Evolutionary conservation across 2,797 vertebrate species (phyloP).

Genomic region (Arctocebus calabarensis): DNA sequence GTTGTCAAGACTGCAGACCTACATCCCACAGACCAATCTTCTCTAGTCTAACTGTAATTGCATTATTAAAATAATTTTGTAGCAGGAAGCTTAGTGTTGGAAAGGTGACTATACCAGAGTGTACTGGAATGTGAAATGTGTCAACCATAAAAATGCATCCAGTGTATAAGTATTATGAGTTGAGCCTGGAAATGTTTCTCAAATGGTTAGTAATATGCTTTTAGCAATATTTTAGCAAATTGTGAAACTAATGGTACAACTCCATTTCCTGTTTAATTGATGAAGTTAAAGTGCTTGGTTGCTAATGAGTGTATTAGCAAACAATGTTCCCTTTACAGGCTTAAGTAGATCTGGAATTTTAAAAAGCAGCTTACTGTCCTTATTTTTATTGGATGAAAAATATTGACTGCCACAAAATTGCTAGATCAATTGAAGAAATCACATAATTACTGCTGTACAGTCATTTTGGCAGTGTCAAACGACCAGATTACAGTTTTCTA

Average conservation of each 20-base stretch:
- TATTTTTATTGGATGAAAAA: constrained; percentile 87
- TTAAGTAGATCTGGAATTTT: constrained; percentile 88
- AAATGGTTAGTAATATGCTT: constrained; percentile 70
- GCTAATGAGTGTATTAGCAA: constrained; percentile 90
- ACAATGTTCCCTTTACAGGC: constrained; percentile 88
- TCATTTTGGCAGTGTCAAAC: constrained; percentile 86
- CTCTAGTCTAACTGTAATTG: constrained; percentile 88
- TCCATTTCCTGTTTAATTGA: constrained; percentile 89
- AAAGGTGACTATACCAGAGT: constrained; percentile 73
- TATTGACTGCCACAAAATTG: constrained; percentile 85
- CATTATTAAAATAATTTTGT: constrained; percentile 83
- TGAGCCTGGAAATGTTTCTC: constrained; percentile 76
- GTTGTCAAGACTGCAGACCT: constrained; percentile 77
- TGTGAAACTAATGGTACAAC: constrained; percentile 83
- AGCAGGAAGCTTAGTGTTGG: constrained; percentile 72
- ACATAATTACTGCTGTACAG: constrained; percentile 84
- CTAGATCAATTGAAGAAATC: constrained; percentile 87
- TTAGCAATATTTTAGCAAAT: constrained; percentile 84
- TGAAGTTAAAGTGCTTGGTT: constrained; percentile 88
- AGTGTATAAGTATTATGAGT: constrained; percentile 63
- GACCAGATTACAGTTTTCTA: constrained; percentile 84
- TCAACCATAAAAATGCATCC: constrained; percentile 51
- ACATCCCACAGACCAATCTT: constrained; percentile 86
- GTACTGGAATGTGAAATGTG: constrained; percentile 42
- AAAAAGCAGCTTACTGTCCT: constrained; percentile 87